Evolutionary conservation across 2,888 invertebrate species (phyloP), one percentile per base, ranked within the genome.

Genomic region (Pseudococcus jackbeardsleyi): DNA sequence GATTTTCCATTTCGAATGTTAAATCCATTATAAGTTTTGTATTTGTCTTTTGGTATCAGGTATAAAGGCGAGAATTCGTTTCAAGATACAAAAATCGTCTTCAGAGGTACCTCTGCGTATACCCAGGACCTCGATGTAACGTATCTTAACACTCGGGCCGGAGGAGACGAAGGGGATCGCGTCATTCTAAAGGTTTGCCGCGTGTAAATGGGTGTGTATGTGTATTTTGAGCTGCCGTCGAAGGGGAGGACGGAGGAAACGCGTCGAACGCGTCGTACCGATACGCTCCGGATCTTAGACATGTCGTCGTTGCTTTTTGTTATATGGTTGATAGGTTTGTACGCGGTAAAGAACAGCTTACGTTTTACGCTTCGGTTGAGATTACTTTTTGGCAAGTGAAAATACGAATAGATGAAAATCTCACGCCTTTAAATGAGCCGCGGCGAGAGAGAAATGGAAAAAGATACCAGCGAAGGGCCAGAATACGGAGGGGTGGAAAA

Each of bases 11-110:
- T 79, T 79, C 42, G 42, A 46, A 79, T 79, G 79, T 79, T 79
- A 79, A 79, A 79, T 79, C 79, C 79, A 79, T 79, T 79, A 79
- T 79, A 79, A 79, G 79, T 79, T 79, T 79, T 39, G 79, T 79
- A 79, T 79, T 79, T 79, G 79, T 79, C 79, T 79, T 79, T 79
- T 79, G 59, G 19, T 59, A 59, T 6, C 5, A 12, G 17, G 19
- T 59, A 59, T 19, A 59, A 72, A 72, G 68, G 33, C 68, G 68
- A 72, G 68, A 72, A 72, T 72, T 72, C 68, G 33, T 72, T 72
- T 72, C 6, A 33, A 72, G 68, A n/a, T 33, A 33, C 68, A 72
- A 72, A 72, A 72, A 72, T 50, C 50, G 50, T 12, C 17, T 15
- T 17, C 11, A 17, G 26, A 33, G 26, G 26, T 2, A 33, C 26